Evolutionary conservation across 2,888 invertebrate genomes (phyloP), one percentile per base, ranked within the genome.

Genomic region (Nysson spinosus): DNA sequence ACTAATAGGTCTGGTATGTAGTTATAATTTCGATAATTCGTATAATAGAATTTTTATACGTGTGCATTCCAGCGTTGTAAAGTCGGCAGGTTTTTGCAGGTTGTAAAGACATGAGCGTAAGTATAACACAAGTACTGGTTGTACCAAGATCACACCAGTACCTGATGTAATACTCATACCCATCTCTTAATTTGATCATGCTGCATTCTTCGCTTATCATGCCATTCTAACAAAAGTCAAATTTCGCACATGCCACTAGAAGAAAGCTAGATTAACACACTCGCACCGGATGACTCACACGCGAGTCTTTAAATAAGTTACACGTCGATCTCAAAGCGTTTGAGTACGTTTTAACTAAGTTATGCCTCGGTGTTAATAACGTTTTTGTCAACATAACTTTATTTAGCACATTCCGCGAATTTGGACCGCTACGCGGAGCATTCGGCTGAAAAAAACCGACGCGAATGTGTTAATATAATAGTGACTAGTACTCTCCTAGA

Each of bases 151-250:
- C 81, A 83, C 85, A 94, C 96, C 97, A 97, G 97, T 97, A 97
- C 97, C 97, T 97, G 96, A 97, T 96, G 96, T 96, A 97, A 97
- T 97, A 97, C 97, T 97, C 97, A 95, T 90, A 91, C 90, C 90
- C 93, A 90, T 90, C 89, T 90, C 88, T 89, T 91, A 75, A 70
- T 79, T n/a, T 74, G 65, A 62, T 81, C 85, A 86, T 84, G 84
- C 83, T 82, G 85, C 85, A 85, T 84, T 85, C 90, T 79, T 82
- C 81, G 77, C 82, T 85, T 84, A 81, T 82, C 88, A 88, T 87
- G 88, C 88, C 69, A 79, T 81, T 77, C 77, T 79, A 80, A 73
- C 68, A 70, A 77, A n/a, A 77, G 71, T 76, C 75, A 75, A 43
- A 35, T 70, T 73, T 76, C 72, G 68, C 72, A 77, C 86, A 88